Percentiles rank a stretch among this genome's conserved stretches.
Evolutionary conservation across 2,113 vertebrate species (phyloP).

Genomic region (Columbina picui): DNA sequence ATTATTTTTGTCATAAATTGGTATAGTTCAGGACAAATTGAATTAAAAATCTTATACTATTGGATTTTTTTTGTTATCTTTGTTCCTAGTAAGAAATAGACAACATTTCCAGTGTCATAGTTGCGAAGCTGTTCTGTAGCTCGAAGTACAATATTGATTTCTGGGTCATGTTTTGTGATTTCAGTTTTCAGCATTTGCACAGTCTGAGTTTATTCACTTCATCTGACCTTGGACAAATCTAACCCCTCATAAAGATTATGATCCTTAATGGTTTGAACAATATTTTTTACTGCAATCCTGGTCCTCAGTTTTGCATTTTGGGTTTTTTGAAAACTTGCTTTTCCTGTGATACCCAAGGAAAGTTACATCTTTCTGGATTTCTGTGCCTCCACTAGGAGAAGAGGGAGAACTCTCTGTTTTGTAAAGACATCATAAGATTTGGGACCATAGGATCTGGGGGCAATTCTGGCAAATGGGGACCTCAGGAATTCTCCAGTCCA

Average conservation of each 20-base stretch:
- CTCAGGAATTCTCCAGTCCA: not conserved
- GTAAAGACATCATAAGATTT: not conserved
- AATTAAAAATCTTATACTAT: not conserved
- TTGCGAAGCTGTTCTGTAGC: not conserved
- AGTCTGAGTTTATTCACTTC: not conserved
- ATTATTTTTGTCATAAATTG: not conserved
- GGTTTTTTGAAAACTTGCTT: not conserved
- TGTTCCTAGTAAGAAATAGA: not conserved
- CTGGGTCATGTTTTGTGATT: not conserved
- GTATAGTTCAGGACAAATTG: not conserved
- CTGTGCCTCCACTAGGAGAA: not conserved
- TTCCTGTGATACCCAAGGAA: not conserved
- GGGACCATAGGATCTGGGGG: not conserved
- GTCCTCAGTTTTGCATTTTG: not conserved
- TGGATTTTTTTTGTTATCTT: not conserved
- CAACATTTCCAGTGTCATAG: not conserved
- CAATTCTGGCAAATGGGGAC: not conserved
- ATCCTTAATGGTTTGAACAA: not conserved
- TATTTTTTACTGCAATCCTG: not conserved
- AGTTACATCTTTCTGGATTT: not conserved
- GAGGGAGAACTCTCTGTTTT: not conserved
- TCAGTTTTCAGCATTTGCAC: not conserved
- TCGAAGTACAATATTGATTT: not conserved
- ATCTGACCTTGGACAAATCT: not conserved
- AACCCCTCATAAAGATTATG: not conserved